A percentile compares a stretch with the other conserved stretches of the same genome.
Conservation (phyloP, 53 echinoderm and acorn worm species). For the Hippasteria phrygiana region DNA sequence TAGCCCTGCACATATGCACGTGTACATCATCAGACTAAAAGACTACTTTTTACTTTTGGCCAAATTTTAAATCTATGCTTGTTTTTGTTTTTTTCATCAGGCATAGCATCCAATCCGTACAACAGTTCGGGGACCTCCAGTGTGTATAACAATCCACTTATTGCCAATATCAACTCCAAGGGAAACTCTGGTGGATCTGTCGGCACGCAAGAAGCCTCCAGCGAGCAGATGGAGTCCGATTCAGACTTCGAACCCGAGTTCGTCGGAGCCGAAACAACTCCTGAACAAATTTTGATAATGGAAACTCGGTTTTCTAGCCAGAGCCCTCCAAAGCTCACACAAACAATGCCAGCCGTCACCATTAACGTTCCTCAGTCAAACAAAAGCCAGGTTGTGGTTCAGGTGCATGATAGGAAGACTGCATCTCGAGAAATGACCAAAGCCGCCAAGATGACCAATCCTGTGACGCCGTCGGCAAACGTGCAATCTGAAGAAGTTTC, state of each 20-base stretch:
- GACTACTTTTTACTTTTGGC: too few relatives aligned
- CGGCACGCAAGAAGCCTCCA: conserved; percentile 16
- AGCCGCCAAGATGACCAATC: background rate
- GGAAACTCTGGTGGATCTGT: conserved; percentile 5
- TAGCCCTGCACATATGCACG: too few relatives aligned
- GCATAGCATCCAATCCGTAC: conserved; percentile 28
- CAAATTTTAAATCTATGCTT: background rate
- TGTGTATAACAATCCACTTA: background rate
- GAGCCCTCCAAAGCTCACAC: background rate
- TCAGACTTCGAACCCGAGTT: conserved; percentile 57
- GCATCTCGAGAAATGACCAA: background rate
- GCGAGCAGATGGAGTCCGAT: conserved; percentile 30
- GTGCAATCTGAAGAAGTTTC: conserved; percentile 3
- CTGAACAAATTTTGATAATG: background rate
- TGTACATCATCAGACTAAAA: background rate
- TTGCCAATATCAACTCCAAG: background rate
- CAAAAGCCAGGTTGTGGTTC: background rate
- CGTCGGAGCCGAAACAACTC: conserved; percentile 24
- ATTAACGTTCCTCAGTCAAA: background rate
- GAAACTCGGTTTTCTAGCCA: background rate
- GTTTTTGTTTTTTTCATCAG: background rate
- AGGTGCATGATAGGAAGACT: background rate
- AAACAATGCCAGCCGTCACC: background rate
- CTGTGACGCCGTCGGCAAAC: background rate
- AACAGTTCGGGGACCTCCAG: background rate